Evolutionary conservation across 2,113 vertebrate species (phyloP).

Genomic region (Otocyon megalotis): DNA sequence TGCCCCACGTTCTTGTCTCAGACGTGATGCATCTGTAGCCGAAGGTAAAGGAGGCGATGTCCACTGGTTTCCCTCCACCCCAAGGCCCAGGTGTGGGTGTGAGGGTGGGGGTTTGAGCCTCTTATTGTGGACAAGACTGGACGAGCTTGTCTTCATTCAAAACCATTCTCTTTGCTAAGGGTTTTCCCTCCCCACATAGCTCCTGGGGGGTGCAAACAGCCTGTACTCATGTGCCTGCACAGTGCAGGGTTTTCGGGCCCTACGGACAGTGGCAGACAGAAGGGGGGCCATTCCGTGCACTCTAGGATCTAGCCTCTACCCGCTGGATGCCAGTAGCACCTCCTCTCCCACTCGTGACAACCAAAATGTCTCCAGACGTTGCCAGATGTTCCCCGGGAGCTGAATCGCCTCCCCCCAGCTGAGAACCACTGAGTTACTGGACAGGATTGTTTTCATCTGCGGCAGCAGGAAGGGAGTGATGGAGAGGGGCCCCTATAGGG

Average conservation of each 20-base stretch:
- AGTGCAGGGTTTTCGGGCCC: fast-evolving
- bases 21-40: neutral
- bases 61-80: neutral
- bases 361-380: neutral
- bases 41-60: fast-evolving
- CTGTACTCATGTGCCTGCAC: fast-evolving
- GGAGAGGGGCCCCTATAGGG: neutral
- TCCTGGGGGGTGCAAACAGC: neutral
- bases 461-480: neutral
- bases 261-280: neutral
- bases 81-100: neutral
- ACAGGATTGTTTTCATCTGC: slow-evolving; percentile 53
- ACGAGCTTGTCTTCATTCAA: neutral
- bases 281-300: fast-evolving
- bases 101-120: neutral
- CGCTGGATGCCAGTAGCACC: fast-evolving
- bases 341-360: neutral
- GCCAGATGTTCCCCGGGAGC: neutral
- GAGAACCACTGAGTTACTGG: neutral
- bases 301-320: neutral
- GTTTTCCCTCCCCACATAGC: neutral
- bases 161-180: neutral
- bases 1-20: neutral
- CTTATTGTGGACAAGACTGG: neutral
- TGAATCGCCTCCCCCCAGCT: fast-evolving